These are phyloP conservation scores for Criorhina ranunculi DNA, from an alignment of 2,888 invertebrate genomes.

Conservation along the genomic window DNA sequence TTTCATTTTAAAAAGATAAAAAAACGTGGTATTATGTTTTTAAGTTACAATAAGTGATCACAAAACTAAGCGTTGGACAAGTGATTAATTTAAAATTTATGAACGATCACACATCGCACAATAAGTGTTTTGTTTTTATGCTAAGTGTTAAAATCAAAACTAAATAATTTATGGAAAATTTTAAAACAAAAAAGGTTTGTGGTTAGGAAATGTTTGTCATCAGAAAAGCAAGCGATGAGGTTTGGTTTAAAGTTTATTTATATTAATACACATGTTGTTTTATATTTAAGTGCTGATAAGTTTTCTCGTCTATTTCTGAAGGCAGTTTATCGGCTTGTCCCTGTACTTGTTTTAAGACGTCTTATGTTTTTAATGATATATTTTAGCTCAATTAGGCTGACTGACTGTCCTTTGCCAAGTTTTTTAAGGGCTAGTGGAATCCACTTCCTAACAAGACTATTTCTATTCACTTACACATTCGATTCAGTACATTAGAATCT, in stretches of 20 bases:
- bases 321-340: too few species aligned
- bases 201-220: not conserved
- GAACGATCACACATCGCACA: not conserved
- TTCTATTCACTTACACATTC: too few species aligned
- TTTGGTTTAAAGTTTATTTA: not conserved
- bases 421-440: too few species aligned
- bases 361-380: too few species aligned
- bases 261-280: not conserved
- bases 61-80: not conserved
- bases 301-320: too few species aligned
- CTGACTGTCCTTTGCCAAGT: too few species aligned
- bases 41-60: constrained; percentile 5
- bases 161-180: constrained; percentile 4
- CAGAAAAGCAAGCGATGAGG: not conserved
- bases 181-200: constrained; percentile 3
- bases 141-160: not conserved
- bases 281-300: too few species aligned
- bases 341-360: too few species aligned
- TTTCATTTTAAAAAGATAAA: constrained; percentile 37
- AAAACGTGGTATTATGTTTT: not conserved
- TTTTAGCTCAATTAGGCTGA: too few species aligned
- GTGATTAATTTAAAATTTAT: constrained; percentile 19
- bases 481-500: too few species aligned
- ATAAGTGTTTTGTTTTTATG: constrained; percentile 5
- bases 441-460: too few species aligned